Percentiles rank a stretch among this genome's conserved stretches.
phyloP scores from a whole-genome alignment of 2,113 vertebrate species.

The Chaetodon trifascialis region DNA sequence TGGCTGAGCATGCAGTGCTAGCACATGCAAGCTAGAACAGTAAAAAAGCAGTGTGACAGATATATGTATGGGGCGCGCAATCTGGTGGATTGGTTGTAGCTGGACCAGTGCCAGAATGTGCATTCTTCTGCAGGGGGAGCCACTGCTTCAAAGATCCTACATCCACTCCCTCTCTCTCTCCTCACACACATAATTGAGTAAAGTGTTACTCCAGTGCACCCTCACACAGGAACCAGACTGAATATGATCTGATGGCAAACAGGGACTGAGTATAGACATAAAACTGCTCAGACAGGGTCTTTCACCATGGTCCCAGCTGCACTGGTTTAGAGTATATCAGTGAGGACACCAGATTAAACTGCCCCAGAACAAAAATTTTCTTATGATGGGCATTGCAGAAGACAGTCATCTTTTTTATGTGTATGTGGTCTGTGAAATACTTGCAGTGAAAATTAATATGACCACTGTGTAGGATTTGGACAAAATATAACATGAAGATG shows the following conservation, averaged over 20 bases:
- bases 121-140: conserved; percentile 22
- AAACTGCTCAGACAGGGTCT: not conserved
- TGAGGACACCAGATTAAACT: not conserved
- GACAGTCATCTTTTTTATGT: too few species aligned
- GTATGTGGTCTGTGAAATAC: not conserved
- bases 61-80: not conserved
- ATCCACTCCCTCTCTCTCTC: not conserved
- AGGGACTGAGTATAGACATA: not conserved
- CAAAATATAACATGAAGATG: not conserved
- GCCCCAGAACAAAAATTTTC: not conserved
- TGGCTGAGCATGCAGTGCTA: not conserved
- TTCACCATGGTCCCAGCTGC: not conserved
- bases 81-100: not conserved
- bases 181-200: not conserved
- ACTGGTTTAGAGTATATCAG: not conserved
- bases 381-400: not conserved
- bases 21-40: not conserved
- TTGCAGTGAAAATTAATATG: not conserved
- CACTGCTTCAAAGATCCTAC: conserved; percentile 13
- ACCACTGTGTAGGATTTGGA: not conserved
- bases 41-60: not conserved
- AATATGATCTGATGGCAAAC: not conserved
- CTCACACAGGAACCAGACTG: not conserved
- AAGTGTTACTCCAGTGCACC: not conserved
- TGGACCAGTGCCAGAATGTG: not conserved